These are phyloP conservation scores for Porphyrio hochstetteri DNA, from an alignment of 2,113 vertebrate species.

Conservation along the genomic window DNA sequence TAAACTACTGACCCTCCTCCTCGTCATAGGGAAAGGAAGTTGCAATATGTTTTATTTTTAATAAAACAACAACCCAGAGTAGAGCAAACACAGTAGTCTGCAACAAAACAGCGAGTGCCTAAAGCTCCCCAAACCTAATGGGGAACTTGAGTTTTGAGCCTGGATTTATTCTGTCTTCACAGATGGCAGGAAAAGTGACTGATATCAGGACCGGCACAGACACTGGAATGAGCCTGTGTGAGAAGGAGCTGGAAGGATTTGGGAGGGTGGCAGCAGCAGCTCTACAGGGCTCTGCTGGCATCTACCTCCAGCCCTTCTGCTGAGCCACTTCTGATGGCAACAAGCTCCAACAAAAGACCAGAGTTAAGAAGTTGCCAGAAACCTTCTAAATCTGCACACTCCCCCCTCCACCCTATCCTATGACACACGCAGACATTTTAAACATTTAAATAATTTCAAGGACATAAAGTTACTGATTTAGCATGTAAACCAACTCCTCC, in stretches of 20 bases:
- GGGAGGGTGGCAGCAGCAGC: background rate
- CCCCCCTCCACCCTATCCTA: background rate
- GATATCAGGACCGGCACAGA: background rate
- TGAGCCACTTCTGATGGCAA: background rate
- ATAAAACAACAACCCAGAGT: background rate
- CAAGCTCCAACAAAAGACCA: background rate
- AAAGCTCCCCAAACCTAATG: background rate
- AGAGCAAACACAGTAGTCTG: background rate
- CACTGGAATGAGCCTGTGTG: rapidly evolving
- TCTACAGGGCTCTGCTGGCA: background rate
- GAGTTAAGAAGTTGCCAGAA: background rate
- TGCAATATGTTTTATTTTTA: background rate
- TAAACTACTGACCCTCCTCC: background rate
- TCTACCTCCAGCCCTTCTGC: background rate
- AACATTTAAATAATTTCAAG: background rate
- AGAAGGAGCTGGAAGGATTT: background rate
- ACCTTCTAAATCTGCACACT: background rate
- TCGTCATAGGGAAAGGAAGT: background rate
- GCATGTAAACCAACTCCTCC: background rate
- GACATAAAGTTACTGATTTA: background rate
- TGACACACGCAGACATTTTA: background rate
- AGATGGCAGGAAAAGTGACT: background rate
- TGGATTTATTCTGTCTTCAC: background rate
- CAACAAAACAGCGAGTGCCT: background rate
- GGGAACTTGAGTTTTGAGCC: background rate